A percentile compares a stretch with the other conserved stretches of the same genome.
phyloP scores from a whole-genome alignment of 1,140 invertebrate genomes.

The Hyphantria cunea region DNA sequence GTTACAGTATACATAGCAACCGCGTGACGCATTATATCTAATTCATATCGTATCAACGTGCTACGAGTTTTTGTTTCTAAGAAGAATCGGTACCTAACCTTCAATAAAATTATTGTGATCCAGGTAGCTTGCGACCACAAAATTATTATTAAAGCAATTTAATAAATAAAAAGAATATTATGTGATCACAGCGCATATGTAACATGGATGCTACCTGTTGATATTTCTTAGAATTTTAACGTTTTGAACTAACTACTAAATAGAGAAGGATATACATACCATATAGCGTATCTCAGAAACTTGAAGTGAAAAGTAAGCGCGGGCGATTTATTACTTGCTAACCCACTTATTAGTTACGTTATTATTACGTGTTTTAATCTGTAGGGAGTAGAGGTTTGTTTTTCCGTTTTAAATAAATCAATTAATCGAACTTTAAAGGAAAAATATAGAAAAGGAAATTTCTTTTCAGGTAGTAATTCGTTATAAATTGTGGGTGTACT shows the following conservation, averaged over 20 bases:
- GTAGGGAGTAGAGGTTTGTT: too few species aligned
- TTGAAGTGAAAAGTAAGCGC: conserved; percentile 17
- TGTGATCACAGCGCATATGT: conserved; percentile 10
- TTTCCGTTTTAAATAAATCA: too few species aligned
- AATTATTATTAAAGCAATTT: conserved; percentile 21
- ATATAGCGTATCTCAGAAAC: conserved; percentile 16
- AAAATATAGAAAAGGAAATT: too few species aligned
- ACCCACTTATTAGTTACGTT: too few species aligned
- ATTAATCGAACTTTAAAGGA: too few species aligned
- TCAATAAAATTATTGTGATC: conserved; percentile 23
- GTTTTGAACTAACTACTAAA: conserved; percentile 14
- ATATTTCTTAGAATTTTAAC: conserved; percentile 15
- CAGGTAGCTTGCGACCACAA: conserved; percentile 23
- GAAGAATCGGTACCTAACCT: conserved; percentile 21
- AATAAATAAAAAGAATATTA: conserved; percentile 20
- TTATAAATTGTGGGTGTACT: too few species aligned
- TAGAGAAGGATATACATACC: conserved; percentile 19
- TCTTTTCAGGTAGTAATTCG: too few species aligned
- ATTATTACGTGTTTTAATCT: too few species aligned
- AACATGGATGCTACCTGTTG: conserved; percentile 5
- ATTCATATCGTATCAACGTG: conserved; percentile 37
- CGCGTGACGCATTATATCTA: conserved; percentile 18
- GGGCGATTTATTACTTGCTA: conserved; percentile 1
- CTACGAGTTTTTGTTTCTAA: conserved; percentile 11
- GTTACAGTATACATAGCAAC: not conserved